Conservation (phyloP, 1,140 invertebrate species). For the Tetramorium simillimum region DNA sequence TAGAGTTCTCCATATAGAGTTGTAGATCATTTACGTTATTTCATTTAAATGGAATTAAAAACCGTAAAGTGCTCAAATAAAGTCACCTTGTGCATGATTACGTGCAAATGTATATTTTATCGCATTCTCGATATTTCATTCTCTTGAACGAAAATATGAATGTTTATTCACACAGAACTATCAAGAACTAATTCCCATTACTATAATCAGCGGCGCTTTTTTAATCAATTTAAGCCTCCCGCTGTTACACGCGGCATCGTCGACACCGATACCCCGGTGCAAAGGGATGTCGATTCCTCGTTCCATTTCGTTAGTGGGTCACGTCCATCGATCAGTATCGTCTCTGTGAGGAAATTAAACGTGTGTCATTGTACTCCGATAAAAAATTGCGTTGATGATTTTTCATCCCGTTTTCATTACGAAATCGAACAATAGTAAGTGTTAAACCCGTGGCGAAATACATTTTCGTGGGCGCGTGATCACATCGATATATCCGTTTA, state of each 20-base stretch:
- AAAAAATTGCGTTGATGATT: conserved; percentile 1
- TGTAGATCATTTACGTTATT: neutral
- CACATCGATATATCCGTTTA: neutral
- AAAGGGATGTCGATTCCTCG: conserved; percentile 51
- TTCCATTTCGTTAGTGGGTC: conserved; percentile 58
- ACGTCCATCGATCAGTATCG: conserved; percentile 57
- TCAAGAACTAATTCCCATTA: neutral
- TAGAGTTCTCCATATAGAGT: neutral
- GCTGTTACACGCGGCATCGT: neutral
- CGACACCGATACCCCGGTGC: neutral
- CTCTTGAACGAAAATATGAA: neutral
- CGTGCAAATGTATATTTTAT: neutral
- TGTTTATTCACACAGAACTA: neutral
- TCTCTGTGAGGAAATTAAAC: conserved; percentile 7
- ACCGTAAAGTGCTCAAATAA: neutral
- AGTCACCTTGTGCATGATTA: neutral
- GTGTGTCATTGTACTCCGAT: neutral
- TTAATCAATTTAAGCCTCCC: neutral
- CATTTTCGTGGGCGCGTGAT: neutral
- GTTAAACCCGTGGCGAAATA: neutral
- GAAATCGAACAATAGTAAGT: neutral
- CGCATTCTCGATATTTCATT: neutral
- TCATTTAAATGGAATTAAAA: neutral
- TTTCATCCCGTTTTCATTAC: neutral
- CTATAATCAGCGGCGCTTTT: neutral